Evolutionary conservation across 2,113 vertebrate species (phyloP).

Genomic region (Spilogale gracilis): DNA sequence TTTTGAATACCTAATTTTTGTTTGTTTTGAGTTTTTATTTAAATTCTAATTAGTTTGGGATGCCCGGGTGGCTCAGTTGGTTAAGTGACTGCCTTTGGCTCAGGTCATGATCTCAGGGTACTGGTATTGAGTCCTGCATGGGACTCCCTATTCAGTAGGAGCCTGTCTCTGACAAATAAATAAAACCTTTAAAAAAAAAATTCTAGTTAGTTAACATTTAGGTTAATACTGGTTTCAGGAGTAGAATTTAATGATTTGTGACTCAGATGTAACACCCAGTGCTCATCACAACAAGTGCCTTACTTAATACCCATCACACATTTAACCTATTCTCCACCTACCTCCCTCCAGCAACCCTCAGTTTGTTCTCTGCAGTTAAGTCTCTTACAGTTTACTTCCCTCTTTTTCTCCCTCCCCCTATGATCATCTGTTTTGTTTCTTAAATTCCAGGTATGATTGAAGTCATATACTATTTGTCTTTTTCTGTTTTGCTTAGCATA

Average conservation of each 20-base stretch:
- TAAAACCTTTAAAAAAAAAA: no score
- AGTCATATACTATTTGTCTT: background rate
- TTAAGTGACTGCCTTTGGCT: no score
- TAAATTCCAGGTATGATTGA: background rate
- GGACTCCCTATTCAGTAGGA: no score
- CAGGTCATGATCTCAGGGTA: no score
- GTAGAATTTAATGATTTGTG: background rate
- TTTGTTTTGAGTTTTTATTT: background rate
- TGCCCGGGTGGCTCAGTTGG: no score
- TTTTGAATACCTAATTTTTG: background rate
- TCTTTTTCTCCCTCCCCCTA: background rate
- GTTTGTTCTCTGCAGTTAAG: background rate
- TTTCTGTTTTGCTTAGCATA: background rate
- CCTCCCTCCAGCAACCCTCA: background rate
- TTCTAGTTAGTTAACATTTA: background rate
- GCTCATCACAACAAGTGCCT: background rate
- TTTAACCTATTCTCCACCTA: background rate
- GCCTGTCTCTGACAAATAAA: no score
- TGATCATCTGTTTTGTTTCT: background rate
- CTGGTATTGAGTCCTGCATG: no score
- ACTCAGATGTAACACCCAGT: background rate
- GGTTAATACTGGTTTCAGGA: background rate
- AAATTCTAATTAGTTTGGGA: background rate
- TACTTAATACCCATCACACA: background rate
- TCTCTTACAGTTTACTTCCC: background rate